Percentiles rank a stretch among this genome's conserved stretches.
Evolutionary conservation across 2,113 vertebrate species (phyloP).

Genomic region (Dipodomys spectabilis): DNA sequence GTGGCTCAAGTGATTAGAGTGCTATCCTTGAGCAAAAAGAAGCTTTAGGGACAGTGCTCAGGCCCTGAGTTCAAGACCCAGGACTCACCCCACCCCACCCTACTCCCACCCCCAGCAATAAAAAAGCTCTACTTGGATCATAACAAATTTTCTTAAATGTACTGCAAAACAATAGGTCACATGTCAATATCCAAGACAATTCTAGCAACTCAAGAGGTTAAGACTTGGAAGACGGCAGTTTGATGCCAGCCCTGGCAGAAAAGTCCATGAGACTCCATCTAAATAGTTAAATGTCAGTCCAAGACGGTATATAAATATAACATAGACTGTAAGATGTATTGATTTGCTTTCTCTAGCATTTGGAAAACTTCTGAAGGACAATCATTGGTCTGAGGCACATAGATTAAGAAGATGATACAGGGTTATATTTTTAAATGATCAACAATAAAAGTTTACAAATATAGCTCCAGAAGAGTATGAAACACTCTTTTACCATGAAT

Average conservation of each 20-base stretch:
- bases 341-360: conserved; percentile 5
- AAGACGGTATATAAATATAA: not conserved
- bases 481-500: conserved; percentile 92
- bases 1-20: too few relatives aligned
- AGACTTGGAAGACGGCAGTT: too few relatives aligned
- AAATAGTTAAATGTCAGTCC: too few relatives aligned
- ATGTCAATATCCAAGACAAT: not conserved
- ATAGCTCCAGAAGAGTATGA: not conserved
- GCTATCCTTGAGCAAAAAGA: too few relatives aligned
- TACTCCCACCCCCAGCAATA: too few relatives aligned
- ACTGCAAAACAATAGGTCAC: not conserved
- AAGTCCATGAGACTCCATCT: too few relatives aligned
- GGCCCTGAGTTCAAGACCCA: too few relatives aligned
- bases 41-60: too few relatives aligned
- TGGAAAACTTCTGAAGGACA: not conserved
- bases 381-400: not conserved
- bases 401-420: conserved; percentile 21
- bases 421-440: not conserved
- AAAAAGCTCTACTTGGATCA: not conserved
- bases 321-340: not conserved
- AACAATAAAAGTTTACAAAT: not conserved
- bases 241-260: too few relatives aligned
- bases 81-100: too few relatives aligned
- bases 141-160: not conserved
- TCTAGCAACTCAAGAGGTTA: too few relatives aligned